Evolutionary conservation across 53 echinoderm and acorn worm genomes (phyloP), one percentile per base, ranked within the genome.

Genomic region (Paelopatides confundens): DNA sequence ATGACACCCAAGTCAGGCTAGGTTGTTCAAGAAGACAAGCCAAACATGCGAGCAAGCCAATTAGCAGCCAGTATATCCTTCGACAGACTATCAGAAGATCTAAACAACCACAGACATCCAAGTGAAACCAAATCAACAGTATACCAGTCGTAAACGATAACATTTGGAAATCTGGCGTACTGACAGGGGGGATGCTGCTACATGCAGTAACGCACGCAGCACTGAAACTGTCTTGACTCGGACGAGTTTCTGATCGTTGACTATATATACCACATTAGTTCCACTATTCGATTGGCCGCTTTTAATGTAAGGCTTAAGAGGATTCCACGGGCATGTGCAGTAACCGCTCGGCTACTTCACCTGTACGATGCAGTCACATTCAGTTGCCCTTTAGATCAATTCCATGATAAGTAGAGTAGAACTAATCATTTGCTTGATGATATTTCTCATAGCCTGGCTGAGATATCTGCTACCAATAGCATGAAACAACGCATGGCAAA

Each of bases 271-370:
- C 36, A 28, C 46, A 74, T 74, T 74, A 74, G 74, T 74, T 74
- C 74, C 74, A 46, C 74, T 74, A 39, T 40, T 33, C 74, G 46
- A 74, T 11, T 74, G 74, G 46, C 74, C 74, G 74, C 14, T 39
- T 40, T 74, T 40, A 74, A 38, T 24, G 74, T 74, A 32, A 38
- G 39, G 39, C n/a, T 39, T 29, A 39, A 47, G 74, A 74, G 46
- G 46, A 24, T 34, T 69, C 5, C 39, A 58, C 2, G 58, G 21
- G 21, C 58, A 23, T 58, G 58, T 58, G 58, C 36, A 17, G 46
- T 43, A 28, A 46, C 26, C 29, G 40, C 3, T 39, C 40, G 2
- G 27, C 37, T 2, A 26, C 46, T 9, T 46, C 46, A 74, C 74
- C 74, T 74, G 74, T 21, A 74, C 74, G 40, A 74, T 39, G 48